Evolutionary conservation across 92 coral and sea anemone genomes (phyloP).

Genomic region (Palythoa heliodiscus): DNA sequence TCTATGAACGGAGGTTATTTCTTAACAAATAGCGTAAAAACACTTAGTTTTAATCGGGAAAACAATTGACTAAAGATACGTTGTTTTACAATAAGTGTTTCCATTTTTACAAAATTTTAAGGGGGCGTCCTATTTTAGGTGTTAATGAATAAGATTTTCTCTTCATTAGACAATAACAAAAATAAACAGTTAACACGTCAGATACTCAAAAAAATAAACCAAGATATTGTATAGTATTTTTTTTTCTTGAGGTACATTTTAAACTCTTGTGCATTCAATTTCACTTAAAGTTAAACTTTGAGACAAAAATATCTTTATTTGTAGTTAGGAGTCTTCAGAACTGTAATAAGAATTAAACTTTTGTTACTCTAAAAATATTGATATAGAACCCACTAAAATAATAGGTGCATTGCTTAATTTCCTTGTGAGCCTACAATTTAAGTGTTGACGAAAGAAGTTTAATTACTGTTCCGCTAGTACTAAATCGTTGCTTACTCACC

Average conservation of each 20-base stretch:
- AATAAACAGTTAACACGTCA: neutral
- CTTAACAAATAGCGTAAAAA: neutral
- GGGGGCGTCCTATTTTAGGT: neutral
- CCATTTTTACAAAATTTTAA: neutral
- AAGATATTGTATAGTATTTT: neutral
- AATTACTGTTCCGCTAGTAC: constrained; percentile 16
- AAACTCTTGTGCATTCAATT: neutral
- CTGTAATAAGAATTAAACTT: neutral
- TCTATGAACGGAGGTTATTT: neutral
- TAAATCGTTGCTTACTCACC: neutral
- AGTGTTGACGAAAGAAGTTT: neutral
- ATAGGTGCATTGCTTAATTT: neutral
- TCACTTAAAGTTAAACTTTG: neutral
- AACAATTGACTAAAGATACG: neutral
- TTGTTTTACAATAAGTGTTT: neutral
- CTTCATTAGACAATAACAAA: neutral
- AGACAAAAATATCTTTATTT: too few relatives aligned
- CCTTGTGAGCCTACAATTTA: neutral
- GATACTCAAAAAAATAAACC: neutral
- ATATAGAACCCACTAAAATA: neutral
- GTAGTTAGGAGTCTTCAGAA: too few relatives aligned
- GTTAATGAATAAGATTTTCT: neutral
- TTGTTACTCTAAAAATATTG: neutral
- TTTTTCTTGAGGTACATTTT: neutral
- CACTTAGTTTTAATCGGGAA: neutral